Conservation (phyloP, 2,888 invertebrate species). For the Hyposoter didymator region DNA sequence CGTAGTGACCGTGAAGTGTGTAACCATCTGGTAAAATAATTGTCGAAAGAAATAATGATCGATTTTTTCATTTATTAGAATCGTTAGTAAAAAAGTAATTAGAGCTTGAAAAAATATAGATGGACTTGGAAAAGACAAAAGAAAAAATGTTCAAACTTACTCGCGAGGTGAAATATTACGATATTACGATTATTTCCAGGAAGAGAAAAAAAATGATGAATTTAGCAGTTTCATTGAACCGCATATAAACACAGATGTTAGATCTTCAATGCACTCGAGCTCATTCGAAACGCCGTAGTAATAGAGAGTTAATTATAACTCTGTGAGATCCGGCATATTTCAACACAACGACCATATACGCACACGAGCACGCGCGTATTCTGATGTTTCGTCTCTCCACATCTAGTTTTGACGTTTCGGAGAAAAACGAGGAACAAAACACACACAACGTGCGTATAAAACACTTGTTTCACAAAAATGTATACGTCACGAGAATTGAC, state of each 20-base stretch:
- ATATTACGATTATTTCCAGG: not conserved
- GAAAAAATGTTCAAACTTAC: not conserved
- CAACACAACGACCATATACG: not conserved
- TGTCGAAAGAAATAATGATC: not conserved
- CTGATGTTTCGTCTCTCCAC: conserved; percentile 11
- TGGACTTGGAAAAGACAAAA: not conserved
- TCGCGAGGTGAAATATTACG: not conserved
- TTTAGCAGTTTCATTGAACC: conserved; percentile 20
- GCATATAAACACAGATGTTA: conserved; percentile 31
- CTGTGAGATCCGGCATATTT: conserved; percentile 41
- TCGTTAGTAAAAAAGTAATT: not conserved
- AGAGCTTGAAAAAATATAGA: not conserved
- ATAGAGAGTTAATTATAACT: conserved; percentile 57
- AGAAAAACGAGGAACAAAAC: conserved; percentile 1
- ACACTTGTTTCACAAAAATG: conserved; percentile 24
- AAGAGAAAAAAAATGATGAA: conserved; percentile 9
- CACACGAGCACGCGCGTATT: not conserved
- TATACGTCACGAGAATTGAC: not conserved
- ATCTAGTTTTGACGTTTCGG: conserved; percentile 37
- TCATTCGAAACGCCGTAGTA: conserved; percentile 46
- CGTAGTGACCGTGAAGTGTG: not conserved
- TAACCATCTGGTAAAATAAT: not conserved
- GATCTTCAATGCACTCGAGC: conserved; percentile 34
- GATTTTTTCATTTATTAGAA: not conserved
- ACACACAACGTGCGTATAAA: not conserved